Conservation (phyloP, 2,888 invertebrate genomes). For the Pemphredon lugubris region DNA sequence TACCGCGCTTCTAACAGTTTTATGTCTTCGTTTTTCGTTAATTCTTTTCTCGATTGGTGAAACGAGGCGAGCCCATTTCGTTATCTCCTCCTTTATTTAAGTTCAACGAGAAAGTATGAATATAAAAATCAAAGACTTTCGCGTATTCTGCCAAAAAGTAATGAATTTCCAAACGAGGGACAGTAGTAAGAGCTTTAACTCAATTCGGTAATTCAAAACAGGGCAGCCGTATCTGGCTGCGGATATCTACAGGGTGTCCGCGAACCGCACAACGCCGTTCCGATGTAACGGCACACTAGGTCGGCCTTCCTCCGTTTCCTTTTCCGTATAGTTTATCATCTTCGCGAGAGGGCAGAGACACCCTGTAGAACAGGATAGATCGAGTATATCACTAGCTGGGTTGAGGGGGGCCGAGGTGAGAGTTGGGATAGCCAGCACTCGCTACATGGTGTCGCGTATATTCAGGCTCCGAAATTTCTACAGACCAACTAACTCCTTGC, state of each 20-base stretch:
- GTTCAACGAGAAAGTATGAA: conserved; percentile 55
- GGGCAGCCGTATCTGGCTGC: conserved; percentile 19
- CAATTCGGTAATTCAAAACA: conserved; percentile 30
- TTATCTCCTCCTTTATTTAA: no score
- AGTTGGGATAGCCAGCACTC: conserved; percentile 78
- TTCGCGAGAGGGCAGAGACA: conserved; percentile 24
- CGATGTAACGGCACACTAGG: background rate
- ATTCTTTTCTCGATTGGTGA: conserved; percentile 30
- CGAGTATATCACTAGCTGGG: conserved; percentile 73
- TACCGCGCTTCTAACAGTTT: no score
- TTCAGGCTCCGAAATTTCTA: conserved; percentile 68
- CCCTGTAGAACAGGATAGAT: conserved; percentile 59
- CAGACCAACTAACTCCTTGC: conserved; percentile 50
- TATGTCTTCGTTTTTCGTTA: conserved; percentile 3
- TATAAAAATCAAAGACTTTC: conserved; percentile 1
- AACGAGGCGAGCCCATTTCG: no score
- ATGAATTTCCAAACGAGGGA: conserved; percentile 18
- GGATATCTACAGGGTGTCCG: conserved; percentile 55
- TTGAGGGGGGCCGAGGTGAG: conserved; percentile 80
- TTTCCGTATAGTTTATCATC: conserved; percentile 15
- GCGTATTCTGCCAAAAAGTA: conserved; percentile 1
- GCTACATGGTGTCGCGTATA: conserved; percentile 73
- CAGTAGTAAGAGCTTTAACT: conserved; percentile 34
- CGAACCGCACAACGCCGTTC: conserved; percentile 18
- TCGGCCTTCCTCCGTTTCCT: no score